Evolutionary conservation across 2,797 vertebrate species (phyloP).

Genomic region (Leptodactylus fallax): DNA sequence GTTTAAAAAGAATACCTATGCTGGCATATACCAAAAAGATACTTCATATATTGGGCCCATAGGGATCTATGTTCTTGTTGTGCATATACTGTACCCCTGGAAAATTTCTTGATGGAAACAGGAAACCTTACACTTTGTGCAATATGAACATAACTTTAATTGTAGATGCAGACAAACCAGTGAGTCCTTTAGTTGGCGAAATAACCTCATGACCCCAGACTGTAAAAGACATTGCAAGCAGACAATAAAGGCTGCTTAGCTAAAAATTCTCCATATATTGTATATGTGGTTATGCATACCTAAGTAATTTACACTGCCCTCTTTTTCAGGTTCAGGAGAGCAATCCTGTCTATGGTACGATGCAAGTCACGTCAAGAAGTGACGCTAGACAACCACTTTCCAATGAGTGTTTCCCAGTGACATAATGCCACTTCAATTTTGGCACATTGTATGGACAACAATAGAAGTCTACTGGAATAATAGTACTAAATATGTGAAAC

Average conservation of each 20-base stretch:
- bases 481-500: background rate
- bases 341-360: constrained; percentile 88
- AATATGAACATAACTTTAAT: background rate
- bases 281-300: background rate
- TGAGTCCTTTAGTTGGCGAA: background rate
- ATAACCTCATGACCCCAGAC: background rate
- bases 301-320: background rate
- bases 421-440: constrained; percentile 31
- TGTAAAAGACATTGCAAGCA: background rate
- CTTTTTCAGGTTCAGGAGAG: constrained; percentile 79
- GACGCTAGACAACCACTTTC: constrained; percentile 83
- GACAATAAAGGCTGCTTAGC: background rate
- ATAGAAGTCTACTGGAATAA: background rate
- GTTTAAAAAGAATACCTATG: no score
- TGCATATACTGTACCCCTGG: no score
- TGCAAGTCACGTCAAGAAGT: constrained; percentile 88
- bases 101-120: background rate
- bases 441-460: background rate
- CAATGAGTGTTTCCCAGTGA: constrained; percentile 79
- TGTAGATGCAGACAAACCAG: background rate
- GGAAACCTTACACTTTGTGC: background rate
- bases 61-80: background rate
- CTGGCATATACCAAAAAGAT: no score
- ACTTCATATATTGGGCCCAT: background rate
- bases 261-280: background rate